These are phyloP conservation scores for Marmota flaviventris DNA, from an alignment of 2,113 vertebrate species.

Conservation along the genomic window DNA sequence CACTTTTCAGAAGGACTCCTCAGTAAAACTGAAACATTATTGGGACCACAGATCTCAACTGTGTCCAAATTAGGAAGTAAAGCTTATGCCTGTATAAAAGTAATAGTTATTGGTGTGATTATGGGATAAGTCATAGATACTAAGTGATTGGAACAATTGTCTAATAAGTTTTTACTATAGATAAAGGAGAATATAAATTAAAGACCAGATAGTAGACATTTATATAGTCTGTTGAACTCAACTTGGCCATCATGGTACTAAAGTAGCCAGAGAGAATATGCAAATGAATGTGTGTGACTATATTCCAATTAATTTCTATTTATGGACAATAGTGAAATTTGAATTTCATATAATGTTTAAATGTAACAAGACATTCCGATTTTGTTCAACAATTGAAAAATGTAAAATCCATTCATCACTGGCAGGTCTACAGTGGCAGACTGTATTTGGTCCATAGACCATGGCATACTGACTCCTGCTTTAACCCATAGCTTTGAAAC, in stretches of 20 bases:
- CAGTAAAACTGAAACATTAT: not conserved
- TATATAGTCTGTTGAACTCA: not conserved
- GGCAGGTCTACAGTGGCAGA: not conserved
- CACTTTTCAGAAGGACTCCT: conserved; percentile 49
- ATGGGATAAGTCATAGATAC: not conserved
- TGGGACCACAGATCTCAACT: conserved; percentile 19
- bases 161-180: not conserved
- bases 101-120: not conserved
- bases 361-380: not conserved
- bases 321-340: not conserved
- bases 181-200: not conserved
- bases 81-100: not conserved
- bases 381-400: not conserved
- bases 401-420: not conserved
- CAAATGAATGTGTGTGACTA: not conserved
- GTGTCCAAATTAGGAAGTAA: not conserved
- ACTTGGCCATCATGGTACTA: not conserved
- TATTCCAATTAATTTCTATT: not conserved
- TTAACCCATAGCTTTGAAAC: conserved; percentile 13
- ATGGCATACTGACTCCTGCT: not conserved
- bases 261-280: not conserved
- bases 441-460: not conserved
- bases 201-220: not conserved
- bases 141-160: not conserved
- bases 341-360: not conserved